Conservation (phyloP, 2,888 invertebrate species). For the Fabriciana adippe region DNA sequence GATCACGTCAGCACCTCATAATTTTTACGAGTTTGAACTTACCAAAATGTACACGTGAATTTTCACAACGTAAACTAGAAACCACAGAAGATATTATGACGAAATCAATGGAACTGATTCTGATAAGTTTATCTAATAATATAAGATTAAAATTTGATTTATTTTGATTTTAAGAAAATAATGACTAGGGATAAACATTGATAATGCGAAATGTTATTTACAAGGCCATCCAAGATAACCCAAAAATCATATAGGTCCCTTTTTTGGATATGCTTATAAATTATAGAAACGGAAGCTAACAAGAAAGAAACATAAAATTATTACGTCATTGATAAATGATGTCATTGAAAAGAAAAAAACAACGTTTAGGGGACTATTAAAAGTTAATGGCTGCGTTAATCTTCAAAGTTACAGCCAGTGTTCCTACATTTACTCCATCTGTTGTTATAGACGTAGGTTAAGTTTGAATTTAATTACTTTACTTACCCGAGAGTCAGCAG, state of each 20-base stretch:
- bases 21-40: too few relatives aligned
- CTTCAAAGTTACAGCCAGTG: slow-evolving; percentile 14
- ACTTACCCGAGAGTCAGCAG: slow-evolving; percentile 79
- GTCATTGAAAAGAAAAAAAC: slow-evolving; percentile 26
- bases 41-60: too few relatives aligned
- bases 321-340: slow-evolving; percentile 19
- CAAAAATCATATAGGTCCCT: neutral
- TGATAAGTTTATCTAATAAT: too few relatives aligned
- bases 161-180: too few relatives aligned
- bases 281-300: neutral
- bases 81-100: too few relatives aligned
- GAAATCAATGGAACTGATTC: too few relatives aligned
- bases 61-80: too few relatives aligned
- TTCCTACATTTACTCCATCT: neutral
- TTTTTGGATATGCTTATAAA: neutral
- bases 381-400: slow-evolving; percentile 27
- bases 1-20: too few relatives aligned
- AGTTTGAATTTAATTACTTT: neutral
- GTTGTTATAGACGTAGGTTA: too few relatives aligned
- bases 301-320: slow-evolving; percentile 8
- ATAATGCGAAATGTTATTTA: too few relatives aligned
- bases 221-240: neutral
- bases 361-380: slow-evolving; percentile 19
- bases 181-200: too few relatives aligned
- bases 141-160: too few relatives aligned